Percentiles rank a stretch among this genome's conserved stretches.
Conservation (phyloP, 2,113 vertebrate genomes). For the Solea senegalensis region DNA sequence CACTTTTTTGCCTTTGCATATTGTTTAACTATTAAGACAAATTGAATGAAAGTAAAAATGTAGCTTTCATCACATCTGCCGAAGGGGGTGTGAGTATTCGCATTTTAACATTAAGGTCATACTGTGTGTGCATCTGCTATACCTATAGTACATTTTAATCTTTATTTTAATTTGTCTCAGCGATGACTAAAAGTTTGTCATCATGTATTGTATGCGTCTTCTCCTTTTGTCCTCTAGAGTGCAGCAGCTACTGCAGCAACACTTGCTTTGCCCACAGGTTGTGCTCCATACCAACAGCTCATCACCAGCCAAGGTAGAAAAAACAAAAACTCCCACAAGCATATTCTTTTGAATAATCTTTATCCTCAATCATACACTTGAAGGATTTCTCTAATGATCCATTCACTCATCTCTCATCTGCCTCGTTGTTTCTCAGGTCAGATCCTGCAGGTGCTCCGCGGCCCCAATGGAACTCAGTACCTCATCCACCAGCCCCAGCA, state of each 20-base stretch:
- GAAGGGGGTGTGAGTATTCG: neutral
- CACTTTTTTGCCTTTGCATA: conserved; percentile 1
- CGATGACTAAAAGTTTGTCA: neutral
- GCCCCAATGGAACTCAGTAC: conserved; percentile 94
- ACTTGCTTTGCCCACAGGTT: conserved; percentile 91
- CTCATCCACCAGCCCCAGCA: conserved; percentile 96
- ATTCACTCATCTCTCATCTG: neutral
- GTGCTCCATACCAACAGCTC: conserved; percentile 94
- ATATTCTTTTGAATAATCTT: neutral
- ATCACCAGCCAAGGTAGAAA: conserved; percentile 92
- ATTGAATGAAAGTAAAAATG: neutral
- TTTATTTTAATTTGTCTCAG: neutral
- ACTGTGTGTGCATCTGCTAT: neutral
- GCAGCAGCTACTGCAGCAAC: conserved; percentile 97
- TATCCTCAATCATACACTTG: neutral
- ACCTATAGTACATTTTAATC: neutral
- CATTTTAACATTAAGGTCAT: neutral
- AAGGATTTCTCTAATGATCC: neutral
- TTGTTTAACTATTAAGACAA: conserved; percentile 10
- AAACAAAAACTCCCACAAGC: neutral
- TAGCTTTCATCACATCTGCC: conserved; percentile 21
- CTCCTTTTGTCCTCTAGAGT: conserved; percentile 83
- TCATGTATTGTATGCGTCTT: conserved; percentile 1
- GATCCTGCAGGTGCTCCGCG: conserved; percentile 94
- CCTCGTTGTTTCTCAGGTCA: conserved; percentile 82